Evolutionary conservation across 35 echinoderm and acorn worm species (phyloP), one percentile per base, ranked within the genome.

Genomic region (Patiria miniata): DNA sequence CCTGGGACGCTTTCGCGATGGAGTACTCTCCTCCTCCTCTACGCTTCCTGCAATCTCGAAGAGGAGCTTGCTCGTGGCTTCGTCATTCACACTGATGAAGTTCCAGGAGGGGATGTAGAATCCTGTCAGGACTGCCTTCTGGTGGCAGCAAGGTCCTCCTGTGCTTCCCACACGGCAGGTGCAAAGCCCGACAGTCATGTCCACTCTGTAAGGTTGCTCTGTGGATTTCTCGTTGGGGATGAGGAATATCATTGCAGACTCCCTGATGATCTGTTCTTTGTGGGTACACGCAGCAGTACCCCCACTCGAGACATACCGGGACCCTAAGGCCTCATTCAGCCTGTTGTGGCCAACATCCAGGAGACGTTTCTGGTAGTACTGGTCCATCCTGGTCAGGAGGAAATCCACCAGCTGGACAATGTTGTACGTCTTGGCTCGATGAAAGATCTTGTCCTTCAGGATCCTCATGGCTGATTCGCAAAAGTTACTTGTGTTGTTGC

Each of bases 381-480:
- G 23, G 57, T 93, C 85, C 21, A 93, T 28, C 32, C 91, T 56
- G 9, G 91, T 88, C n/a, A 83, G 51, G 1, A 93, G 38, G 83
- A 93, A 93, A 77, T 93, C 92, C 9, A 77, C 39, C 15, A 89
- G 78, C 54, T 93, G 92, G 19, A 61, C 34, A 17, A 89, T 52
- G 40, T 78, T 93, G 73, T 79, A 93, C 12, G 92, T 81, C 55
- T 93, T 89, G 19, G 58, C 39, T 1, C 86, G 33, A 17, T 52
- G 15, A 8, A 89, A 44, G 39, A 93, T 80, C 68, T 93, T 85
- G 39, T 93, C 87, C 77, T 93, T 85, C 28, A 89, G 86, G 7
- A 93, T 56, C 36, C 87, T 85, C 81, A 89, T 93, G 7, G 92
- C 87, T 39, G 87, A 47, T 33, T 93, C 92, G 39, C 87, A 89